Evolutionary conservation across 2,888 invertebrate species (phyloP), one percentile per base, ranked within the genome.

Genomic region (Microplitis manilae): DNA sequence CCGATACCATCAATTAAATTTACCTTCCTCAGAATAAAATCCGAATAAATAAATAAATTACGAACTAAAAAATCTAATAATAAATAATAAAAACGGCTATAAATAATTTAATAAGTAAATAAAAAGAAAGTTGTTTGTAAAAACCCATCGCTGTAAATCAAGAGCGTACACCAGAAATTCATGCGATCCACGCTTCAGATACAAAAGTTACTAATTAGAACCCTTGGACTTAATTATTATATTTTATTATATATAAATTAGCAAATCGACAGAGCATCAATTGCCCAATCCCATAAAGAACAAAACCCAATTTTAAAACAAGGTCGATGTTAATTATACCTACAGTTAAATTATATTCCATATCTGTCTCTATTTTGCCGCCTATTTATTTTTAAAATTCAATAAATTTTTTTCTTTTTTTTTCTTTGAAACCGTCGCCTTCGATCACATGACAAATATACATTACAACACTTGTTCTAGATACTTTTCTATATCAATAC

Each of bases 171-270:
- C 17, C 6, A 50, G 62, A 62, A 38, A 41, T 69, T 50, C 13
- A n/a, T 69, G 50, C 50, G 60, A 69, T 69, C 59, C 59, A 59
- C 69, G 69, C 50, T 41, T 69, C 59, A 59, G 69, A 69, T 69
- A 69, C 69, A 69, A 69, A 20, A 69, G 30, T 59, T 30, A 8
- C 59, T 69, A 69, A 69, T 69, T 69, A 69, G 20, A 69, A 59
- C 39, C 59, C 59, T 59, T 69, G 59, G 30, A 59, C 30, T 69
- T 20, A 69, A 69, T 69, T 69, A 69, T 9, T 59, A 5, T 13
- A 20, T 17, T 8, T 30, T 30, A 30, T 30, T 30, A 30, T 30
- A 30, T 30, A 30, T 30, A 30, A 30, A 30, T 30, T 30, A 30
- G 4, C 30, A 30, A 30, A 30, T 30, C 30, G 30, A 30, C 30